A percentile compares a stretch with the other conserved stretches of the same genome.
Evolutionary conservation across 2,888 invertebrate genomes (phyloP).

Genomic region (Meteorus cinctellus): DNA sequence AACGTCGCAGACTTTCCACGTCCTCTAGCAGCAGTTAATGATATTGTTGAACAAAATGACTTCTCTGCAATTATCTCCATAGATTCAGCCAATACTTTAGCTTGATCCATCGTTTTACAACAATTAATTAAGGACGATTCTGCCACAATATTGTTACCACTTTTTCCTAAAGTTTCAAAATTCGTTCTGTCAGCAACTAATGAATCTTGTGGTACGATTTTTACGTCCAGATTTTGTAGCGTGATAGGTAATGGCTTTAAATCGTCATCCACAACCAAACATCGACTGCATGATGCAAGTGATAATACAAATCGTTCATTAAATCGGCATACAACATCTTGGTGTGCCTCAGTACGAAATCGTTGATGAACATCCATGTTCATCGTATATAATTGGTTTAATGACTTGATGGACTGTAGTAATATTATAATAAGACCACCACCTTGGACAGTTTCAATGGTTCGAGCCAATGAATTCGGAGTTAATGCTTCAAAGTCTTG

Average conservation of each 20-base stretch:
- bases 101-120: slow-evolving; percentile 95
- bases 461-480: slow-evolving; percentile 96
- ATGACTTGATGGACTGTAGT: slow-evolving; percentile 88
- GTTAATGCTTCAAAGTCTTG: slow-evolving; percentile 99
- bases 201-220: slow-evolving; percentile 79
- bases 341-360: slow-evolving; percentile 95
- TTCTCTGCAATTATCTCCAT: slow-evolving; percentile 97
- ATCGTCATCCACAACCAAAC: slow-evolving; percentile 95
- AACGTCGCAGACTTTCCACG: slow-evolving; percentile 98
- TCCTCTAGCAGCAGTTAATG: slow-evolving; percentile 96
- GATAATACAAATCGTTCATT: slow-evolving; percentile 97
- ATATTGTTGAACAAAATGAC: slow-evolving; percentile 89
- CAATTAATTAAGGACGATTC: slow-evolving; percentile 90
- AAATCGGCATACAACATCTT: slow-evolving; percentile 91
- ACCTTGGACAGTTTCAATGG: slow-evolving; percentile 98
- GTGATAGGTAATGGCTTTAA: slow-evolving; percentile 94
- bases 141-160: slow-evolving; percentile 91
- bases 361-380: slow-evolving; percentile 98
- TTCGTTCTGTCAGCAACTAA: slow-evolving; percentile 76
- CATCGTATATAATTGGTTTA: slow-evolving; percentile 96
- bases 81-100: slow-evolving; percentile 91
- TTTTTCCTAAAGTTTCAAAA: slow-evolving; percentile 85
- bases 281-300: slow-evolving; percentile 88
- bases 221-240: slow-evolving; percentile 88
- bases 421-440: slow-evolving; percentile 93